Evolutionary conservation across 2,888 invertebrate species (phyloP).

Genomic region (Volucella inanis): DNA sequence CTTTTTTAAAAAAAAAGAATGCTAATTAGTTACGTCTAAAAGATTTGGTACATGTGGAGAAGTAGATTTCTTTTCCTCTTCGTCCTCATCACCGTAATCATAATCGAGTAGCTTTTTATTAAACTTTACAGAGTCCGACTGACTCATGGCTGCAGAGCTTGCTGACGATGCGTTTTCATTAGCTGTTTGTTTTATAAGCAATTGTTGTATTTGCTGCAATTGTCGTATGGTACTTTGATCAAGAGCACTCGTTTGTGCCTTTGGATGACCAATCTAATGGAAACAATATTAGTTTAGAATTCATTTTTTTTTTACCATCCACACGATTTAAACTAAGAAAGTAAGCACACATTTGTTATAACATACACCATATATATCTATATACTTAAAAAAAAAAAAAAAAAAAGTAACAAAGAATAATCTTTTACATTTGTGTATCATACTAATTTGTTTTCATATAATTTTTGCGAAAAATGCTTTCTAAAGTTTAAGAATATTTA

Average conservation of each 20-base stretch:
- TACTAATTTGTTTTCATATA: conserved; percentile 47
- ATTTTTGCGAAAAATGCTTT: not conserved
- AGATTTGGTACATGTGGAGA: conserved; percentile 77
- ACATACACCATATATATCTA: conserved; percentile 17
- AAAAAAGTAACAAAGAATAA: not conserved
- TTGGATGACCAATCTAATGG: conserved; percentile 79
- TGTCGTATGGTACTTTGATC: conserved; percentile 82
- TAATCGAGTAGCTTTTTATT: conserved; percentile 94
- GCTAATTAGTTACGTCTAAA: conserved; percentile 75
- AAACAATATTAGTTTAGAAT: conserved; percentile 57
- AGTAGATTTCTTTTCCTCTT: conserved; percentile 85
- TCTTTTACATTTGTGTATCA: not conserved
- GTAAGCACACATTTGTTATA: not conserved
- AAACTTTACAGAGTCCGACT: conserved; percentile 86
- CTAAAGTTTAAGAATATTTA: too few relatives aligned
- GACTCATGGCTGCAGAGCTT: conserved; percentile 64
- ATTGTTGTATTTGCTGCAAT: conserved; percentile 86
- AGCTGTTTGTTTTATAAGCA: conserved; percentile 83
- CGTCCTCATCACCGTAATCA: conserved; percentile 96
- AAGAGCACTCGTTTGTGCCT: conserved; percentile 78
- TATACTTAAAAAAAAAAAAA: not conserved
- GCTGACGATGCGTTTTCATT: conserved; percentile 70
- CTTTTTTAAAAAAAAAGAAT: conserved; percentile 30
- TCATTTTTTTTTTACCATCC: conserved; percentile 17
- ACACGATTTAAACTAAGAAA: conserved; percentile 19